These are phyloP conservation scores for Mesocentrotus franciscanus DNA, from an alignment of 53 echinoderm and acorn worm species.

Conservation along the genomic window DNA sequence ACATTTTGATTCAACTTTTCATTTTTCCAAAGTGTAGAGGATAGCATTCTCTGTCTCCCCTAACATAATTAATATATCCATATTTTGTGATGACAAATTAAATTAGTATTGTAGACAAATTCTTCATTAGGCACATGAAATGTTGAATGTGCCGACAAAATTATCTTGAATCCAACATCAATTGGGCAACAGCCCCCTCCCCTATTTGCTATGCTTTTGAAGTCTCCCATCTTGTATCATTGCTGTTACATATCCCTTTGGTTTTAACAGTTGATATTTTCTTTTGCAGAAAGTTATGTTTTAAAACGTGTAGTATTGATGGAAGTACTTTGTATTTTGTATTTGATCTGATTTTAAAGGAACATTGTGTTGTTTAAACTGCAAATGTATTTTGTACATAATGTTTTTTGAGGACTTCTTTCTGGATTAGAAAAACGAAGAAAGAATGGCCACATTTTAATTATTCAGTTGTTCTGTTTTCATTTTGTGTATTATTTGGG, in stretches of 20 bases:
- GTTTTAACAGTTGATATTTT: background rate
- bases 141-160: background rate
- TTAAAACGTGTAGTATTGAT: background rate
- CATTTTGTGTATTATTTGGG: background rate
- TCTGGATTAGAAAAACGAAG: conserved; percentile 33
- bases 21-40: background rate
- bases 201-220: background rate
- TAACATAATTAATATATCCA: no score
- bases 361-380: conserved; percentile 11
- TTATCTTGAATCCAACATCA: background rate
- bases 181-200: no score
- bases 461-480: background rate
- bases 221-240: background rate
- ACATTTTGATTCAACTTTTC: no score
- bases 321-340: conserved; percentile 12
- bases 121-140: no score
- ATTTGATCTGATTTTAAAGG: background rate
- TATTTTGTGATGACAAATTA: no score
- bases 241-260: background rate
- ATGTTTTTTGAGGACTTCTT: conserved; percentile 48
- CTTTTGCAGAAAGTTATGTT: background rate
- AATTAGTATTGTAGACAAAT: background rate
- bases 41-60: background rate
- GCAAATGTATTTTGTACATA: conserved; percentile 54
- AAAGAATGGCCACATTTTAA: conserved; percentile 57